Conservation (phyloP, 2,113 vertebrate species). For the Vidua macroura region DNA sequence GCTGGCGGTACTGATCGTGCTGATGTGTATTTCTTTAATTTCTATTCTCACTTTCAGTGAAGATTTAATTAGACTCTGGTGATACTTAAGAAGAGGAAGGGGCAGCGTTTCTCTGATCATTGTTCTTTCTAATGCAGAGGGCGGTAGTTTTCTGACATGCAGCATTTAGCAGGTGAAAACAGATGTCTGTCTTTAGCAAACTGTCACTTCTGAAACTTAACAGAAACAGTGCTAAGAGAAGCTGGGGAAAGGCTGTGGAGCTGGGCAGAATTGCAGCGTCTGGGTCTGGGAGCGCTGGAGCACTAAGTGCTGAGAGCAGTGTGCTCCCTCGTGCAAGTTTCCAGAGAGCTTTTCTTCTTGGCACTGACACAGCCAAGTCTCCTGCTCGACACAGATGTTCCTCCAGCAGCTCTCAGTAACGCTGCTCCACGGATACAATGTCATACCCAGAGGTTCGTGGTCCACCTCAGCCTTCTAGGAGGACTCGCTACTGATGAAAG, state of each 20-base stretch:
- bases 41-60: not conserved
- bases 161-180: not conserved
- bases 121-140: not conserved
- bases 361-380: constrained; percentile 65
- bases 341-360: constrained; percentile 67
- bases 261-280: not conserved
- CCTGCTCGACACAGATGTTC: constrained; percentile 44
- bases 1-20: not conserved
- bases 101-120: not conserved
- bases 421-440: constrained; percentile 14
- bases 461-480: constrained; percentile 24
- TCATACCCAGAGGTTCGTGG: not conserved
- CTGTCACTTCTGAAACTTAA: not conserved
- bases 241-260: not conserved
- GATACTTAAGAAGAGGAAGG: not conserved
- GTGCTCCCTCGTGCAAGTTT: constrained; percentile 66
- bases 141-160: not conserved
- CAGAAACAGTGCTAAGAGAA: not conserved
- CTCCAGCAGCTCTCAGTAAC: constrained; percentile 33
- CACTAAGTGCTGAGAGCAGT: not conserved
- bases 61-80: not conserved
- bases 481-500: constrained; percentile 66
- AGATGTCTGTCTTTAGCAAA: not conserved
- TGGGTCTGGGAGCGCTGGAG: not conserved
- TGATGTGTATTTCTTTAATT: constrained; percentile 15